A percentile compares a stretch with the other conserved stretches of the same genome.
phyloP scores from a whole-genome alignment of 2,888 invertebrate genomes.

The Smittia sp. region DNA sequence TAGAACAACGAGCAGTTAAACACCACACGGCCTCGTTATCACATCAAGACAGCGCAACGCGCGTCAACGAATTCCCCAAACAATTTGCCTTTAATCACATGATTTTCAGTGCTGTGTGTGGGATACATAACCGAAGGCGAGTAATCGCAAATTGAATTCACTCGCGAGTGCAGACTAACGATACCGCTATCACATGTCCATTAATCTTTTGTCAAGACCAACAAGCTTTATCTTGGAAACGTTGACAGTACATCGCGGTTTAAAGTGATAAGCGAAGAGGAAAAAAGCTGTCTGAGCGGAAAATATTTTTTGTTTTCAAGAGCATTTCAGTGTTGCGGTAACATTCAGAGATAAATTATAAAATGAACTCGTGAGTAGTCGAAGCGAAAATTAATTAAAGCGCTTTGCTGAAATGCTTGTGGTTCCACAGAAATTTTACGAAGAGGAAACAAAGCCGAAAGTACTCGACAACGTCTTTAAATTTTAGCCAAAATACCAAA shows the following conservation, averaged over 20 bases:
- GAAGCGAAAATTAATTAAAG: neutral
- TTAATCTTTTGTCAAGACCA: slow-evolving; percentile 17
- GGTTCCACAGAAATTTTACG: slow-evolving; percentile 28
- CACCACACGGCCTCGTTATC: neutral
- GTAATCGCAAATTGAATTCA: neutral
- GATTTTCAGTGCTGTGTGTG: neutral
- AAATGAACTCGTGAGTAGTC: slow-evolving; percentile 35
- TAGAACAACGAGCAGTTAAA: neutral
- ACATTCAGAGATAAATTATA: neutral
- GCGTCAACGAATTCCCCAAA: too few species aligned
- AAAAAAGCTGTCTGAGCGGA: neutral
- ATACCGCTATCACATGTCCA: slow-evolving; percentile 6
- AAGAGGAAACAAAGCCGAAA: slow-evolving; percentile 18
- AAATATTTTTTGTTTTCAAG: neutral
- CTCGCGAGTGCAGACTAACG: neutral
- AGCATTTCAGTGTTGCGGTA: slow-evolving; percentile 22
- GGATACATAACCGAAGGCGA: neutral
- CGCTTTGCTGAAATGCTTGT: neutral
- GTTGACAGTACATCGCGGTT: slow-evolving; percentile 12
- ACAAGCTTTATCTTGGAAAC: slow-evolving; percentile 20
- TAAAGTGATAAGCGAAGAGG: slow-evolving; percentile 15
- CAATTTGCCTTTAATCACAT: slow-evolving; percentile 7
- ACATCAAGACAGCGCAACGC: too few species aligned
- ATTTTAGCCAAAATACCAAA: slow-evolving; percentile 36
- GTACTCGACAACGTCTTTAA: slow-evolving; percentile 23